These are phyloP conservation scores for Hassar affinis DNA, from an alignment of 2,113 vertebrate species.

Conservation along the genomic window DNA sequence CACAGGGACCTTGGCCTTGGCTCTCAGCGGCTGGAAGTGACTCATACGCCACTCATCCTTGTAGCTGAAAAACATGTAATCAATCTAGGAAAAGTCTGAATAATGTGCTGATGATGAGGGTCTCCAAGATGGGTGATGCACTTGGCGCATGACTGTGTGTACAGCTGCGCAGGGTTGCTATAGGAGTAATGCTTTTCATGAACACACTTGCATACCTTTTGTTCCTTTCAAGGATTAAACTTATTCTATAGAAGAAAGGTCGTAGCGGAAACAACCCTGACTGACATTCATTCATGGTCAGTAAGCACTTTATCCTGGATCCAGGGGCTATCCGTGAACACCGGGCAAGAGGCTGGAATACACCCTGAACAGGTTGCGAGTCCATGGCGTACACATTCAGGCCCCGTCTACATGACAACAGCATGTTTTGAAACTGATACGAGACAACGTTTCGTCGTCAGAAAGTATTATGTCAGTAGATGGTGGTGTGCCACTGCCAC, in stretches of 20 bases:
- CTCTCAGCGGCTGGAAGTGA: not conserved
- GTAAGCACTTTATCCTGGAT: not conserved
- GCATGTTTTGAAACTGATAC: too few relatives aligned
- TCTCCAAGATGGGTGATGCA: not conserved
- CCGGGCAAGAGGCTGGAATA: not conserved
- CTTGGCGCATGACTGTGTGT: not conserved
- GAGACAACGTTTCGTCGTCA: too few relatives aligned
- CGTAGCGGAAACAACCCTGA: not conserved
- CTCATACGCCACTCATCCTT: conserved; percentile 2
- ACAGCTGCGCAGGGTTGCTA: not conserved
- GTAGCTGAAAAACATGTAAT: not conserved
- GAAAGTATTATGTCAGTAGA: too few relatives aligned
- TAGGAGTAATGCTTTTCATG: not conserved
- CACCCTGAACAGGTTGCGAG: not conserved
- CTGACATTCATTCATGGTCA: not conserved
- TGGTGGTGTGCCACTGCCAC: too few relatives aligned
- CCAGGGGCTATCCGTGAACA: not conserved
- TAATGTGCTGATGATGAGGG: not conserved
- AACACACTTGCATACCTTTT: not conserved
- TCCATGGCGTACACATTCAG: conserved; percentile 40
- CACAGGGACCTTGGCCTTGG: not conserved
- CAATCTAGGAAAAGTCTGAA: not conserved
- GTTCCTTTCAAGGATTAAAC: not conserved
- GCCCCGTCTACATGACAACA: too few relatives aligned
- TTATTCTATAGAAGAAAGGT: not conserved